These are phyloP conservation scores for Pachycephus smyrnensis DNA, from an alignment of 2,888 invertebrate genomes.

Conservation along the genomic window DNA sequence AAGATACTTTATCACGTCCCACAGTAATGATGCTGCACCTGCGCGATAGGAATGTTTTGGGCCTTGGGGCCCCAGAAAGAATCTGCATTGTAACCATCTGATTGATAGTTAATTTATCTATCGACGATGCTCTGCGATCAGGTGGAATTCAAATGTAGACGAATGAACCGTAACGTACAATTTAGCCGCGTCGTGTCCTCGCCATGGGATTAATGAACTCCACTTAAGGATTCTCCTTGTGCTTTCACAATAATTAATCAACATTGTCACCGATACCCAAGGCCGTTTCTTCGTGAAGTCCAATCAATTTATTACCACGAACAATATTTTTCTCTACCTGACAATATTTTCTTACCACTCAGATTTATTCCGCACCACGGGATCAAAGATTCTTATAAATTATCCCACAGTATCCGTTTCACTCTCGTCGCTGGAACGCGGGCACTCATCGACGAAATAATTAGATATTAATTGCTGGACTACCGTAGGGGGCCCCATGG, in stretches of 20 bases:
- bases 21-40: slow-evolving; percentile 28
- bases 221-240: neutral
- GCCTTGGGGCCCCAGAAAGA: slow-evolving; percentile 1
- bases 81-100: slow-evolving; percentile 19
- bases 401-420: slow-evolving; percentile 45
- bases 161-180: slow-evolving; percentile 7
- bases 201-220: neutral
- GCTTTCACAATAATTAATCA: neutral
- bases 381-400: neutral
- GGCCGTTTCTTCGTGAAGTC: neutral
- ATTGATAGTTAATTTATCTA: slow-evolving; percentile 25
- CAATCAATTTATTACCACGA: neutral
- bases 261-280: neutral
- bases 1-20: slow-evolving; percentile 21
- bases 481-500: slow-evolving; percentile 46
- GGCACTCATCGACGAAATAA: slow-evolving; percentile 55
- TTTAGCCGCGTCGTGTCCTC: slow-evolving; percentile 1
- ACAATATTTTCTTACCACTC: neutral
- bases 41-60: slow-evolving; percentile 34
- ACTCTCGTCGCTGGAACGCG: slow-evolving; percentile 34
- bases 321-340: neutral
- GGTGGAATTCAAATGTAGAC: slow-evolving; percentile 23
- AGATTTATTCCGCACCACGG: neutral
- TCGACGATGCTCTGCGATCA: slow-evolving; percentile 17
- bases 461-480: slow-evolving; percentile 60